phyloP scores from a whole-genome alignment of 1,140 invertebrate species.

The Schlechtendalia chinensis region DNA sequence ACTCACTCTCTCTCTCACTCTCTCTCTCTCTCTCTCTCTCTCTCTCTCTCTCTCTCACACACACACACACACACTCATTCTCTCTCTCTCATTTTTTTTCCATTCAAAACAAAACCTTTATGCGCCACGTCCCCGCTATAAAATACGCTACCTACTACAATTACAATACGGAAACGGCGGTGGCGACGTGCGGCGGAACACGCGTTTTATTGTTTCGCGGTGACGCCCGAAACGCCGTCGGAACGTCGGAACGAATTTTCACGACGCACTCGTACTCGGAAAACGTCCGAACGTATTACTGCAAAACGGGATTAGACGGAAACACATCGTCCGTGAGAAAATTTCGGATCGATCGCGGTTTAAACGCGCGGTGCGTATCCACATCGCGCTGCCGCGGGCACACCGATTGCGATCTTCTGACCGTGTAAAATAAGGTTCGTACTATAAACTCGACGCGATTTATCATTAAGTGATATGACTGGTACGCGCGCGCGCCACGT shows the following conservation, averaged over 20 bases:
- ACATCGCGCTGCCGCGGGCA: not conserved
- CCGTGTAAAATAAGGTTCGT: conserved; percentile 1
- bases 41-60: not conserved
- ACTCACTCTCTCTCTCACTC: not conserved
- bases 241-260: too few species aligned
- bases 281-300: too few species aligned
- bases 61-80: too few species aligned
- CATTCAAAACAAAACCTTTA: not conserved
- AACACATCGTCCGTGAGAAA: not conserved
- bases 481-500: not conserved
- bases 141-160: not conserved
- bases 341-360: conserved; percentile 1
- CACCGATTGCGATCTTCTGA: conserved; percentile 8
- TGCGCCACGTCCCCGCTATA: not conserved
- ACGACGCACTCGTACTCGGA: too few species aligned
- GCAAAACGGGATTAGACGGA: too few species aligned
- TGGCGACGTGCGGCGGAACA: not conserved
- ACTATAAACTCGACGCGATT: conserved; percentile 20
- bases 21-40: not conserved
- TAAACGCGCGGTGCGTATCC: not conserved
- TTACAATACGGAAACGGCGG: not conserved
- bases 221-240: not conserved
- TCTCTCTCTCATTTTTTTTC: not conserved
- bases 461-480: conserved; percentile 36
- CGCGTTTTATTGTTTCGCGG: not conserved